Base-by-base conservation (phyloP, 2,888 invertebrate genomes). In the Lucinisca nassula region DNA sequence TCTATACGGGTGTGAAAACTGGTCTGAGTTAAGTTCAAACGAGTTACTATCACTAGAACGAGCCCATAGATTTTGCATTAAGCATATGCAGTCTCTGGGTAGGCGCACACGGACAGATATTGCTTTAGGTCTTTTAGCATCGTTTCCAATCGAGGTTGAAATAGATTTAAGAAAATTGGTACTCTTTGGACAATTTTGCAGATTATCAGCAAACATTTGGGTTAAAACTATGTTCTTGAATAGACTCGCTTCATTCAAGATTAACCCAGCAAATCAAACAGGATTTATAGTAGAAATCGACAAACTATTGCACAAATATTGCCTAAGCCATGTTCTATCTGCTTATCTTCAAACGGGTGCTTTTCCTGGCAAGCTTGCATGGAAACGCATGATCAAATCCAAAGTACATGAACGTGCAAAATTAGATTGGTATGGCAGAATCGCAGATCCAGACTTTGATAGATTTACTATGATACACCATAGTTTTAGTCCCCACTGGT, bases 1-100 rank as follows among this genome's bases (percentile, higher is more conserved):
- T 0, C 40, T 79, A 24, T 79, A 79, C 40, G 79, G 79, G 1
- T 72, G 79, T 32, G 72, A 79, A 72, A 12, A 32, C n/a, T 79
- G 79, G 79, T 27, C 6, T 30, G n/a, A 61, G 10, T 12, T 61
- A n/a, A 61, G 10, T 30, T 8, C 10, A 27, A 8, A 8, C n/a
- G 30, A 61, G 10, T 12, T 61, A 30, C 21, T 61, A 30, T 8
- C 8, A 8, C n/a, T 61, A n/a, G 61, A 61, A 61, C 10, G 61
- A n/a, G 61, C 61, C 10, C 61, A 61, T 30, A 61, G 61, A 61
- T 61, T 61, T n/a, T 61, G 61, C 30, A 30, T 61, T 10, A 61
- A 61, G 21, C 21, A 61, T 61, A 61, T 61, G 30, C 61, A 61
- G n/a, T 6, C 12, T 27, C 61, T 61, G 21, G 10, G 10, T n/a